A percentile compares a stretch with the other conserved stretches of the same genome.
Conservation (phyloP, 2,797 vertebrate genomes). For the Paguma larvata region DNA sequence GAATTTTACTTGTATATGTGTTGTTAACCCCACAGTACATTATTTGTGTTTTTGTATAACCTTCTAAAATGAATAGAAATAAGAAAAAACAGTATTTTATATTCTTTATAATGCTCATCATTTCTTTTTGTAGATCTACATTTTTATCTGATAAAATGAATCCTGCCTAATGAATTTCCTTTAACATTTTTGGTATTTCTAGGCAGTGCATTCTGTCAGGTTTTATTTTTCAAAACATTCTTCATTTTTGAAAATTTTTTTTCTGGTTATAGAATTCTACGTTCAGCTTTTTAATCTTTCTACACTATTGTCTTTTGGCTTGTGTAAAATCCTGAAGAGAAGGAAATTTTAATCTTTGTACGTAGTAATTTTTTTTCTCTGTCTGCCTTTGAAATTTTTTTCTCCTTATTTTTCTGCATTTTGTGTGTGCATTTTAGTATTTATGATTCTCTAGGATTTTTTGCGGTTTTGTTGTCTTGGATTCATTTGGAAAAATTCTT, state of each 20-base stretch:
- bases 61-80: constrained; percentile 23
- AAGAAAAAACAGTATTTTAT: not conserved
- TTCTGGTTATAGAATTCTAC: not conserved
- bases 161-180: not conserved
- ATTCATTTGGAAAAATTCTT: not conserved
- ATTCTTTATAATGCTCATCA: not conserved
- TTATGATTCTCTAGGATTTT: not conserved
- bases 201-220: not conserved
- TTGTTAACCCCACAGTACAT: not conserved
- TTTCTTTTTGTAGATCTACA: not conserved
- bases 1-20: not conserved
- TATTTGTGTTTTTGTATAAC: not conserved
- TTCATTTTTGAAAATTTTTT: not conserved
- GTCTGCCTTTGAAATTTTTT: not conserved
- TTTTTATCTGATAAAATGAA: not conserved
- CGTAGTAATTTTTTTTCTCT: not conserved
- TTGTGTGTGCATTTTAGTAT: not conserved
- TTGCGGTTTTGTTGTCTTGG: constrained; percentile 6
- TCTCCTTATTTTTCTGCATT: not conserved
- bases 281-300: not conserved
- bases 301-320: not conserved
- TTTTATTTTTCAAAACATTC: not conserved
- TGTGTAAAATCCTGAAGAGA: not conserved
- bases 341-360: not conserved
- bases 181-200: not conserved